These are phyloP conservation scores for Cryptocephalus moraei DNA, from an alignment of 2,888 invertebrate species.

Conservation along the genomic window DNA sequence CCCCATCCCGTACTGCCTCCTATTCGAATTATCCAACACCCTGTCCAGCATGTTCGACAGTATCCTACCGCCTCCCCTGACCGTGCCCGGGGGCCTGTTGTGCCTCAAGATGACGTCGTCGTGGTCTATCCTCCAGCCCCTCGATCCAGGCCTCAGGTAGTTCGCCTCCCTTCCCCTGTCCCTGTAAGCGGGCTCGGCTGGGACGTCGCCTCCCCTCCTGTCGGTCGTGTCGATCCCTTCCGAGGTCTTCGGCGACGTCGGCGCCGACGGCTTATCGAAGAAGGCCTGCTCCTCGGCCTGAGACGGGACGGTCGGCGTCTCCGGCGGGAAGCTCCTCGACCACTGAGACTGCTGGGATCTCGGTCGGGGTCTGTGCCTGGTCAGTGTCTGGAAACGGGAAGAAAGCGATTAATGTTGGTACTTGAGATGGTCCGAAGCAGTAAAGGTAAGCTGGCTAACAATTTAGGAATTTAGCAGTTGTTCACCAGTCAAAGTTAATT, in stretches of 20 bases:
- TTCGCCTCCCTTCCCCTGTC: slow-evolving; percentile 7
- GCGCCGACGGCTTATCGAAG: slow-evolving; percentile 43
- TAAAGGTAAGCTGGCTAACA: too few species aligned
- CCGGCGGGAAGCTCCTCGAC: slow-evolving; percentile 62
- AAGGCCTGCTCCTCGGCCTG: slow-evolving; percentile 46
- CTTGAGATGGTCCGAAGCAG: too few species aligned
- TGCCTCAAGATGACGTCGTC: slow-evolving; percentile 30
- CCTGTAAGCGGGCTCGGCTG: slow-evolving; percentile 13
- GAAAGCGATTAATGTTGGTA: background rate
- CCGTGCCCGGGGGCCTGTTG: slow-evolving; percentile 16
- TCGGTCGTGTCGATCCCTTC: slow-evolving; percentile 24
- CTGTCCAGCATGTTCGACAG: slow-evolving; percentile 71
- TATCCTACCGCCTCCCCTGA: slow-evolving; percentile 57
- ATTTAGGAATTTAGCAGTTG: too few species aligned
- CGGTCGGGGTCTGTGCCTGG: slow-evolving; percentile 49
- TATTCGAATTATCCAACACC: slow-evolving; percentile 83
- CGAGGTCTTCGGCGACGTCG: slow-evolving; percentile 39
- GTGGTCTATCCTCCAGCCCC: slow-evolving; percentile 41
- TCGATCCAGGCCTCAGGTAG: slow-evolving; percentile 3
- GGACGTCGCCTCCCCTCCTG: slow-evolving; percentile 11
- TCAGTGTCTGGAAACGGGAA: slow-evolving; percentile 43
- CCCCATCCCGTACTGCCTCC: slow-evolving; percentile 77
- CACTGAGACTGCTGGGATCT: slow-evolving; percentile 51
- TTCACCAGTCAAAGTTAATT: too few species aligned
- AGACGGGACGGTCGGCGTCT: slow-evolving; percentile 21